Evolutionary conservation across 2,113 vertebrate genomes (phyloP), one percentile per base, ranked within the genome.

Genomic region (Oreochromis spilurus): DNA sequence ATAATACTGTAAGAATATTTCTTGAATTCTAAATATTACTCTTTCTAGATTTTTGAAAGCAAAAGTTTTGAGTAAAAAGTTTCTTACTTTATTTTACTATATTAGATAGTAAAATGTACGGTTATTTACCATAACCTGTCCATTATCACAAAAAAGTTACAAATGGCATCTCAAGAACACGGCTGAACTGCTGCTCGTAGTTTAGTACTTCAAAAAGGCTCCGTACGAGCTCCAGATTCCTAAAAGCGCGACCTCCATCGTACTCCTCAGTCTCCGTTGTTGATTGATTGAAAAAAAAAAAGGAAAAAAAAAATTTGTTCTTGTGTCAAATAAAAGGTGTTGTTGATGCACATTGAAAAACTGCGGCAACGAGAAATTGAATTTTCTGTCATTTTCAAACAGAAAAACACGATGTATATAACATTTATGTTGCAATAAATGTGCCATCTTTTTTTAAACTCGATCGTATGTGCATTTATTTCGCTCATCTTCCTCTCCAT

Each of bases 71-170:
- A 98, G 98, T 99, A 99, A 99, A 97, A 99, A 99, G 97, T 99
- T 99, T 99, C 98, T 99, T 99, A 99, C 98, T 99, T 99, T 99
- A 99, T 99, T 99, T 99, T 99, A 99, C 98, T 99, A 99, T 99
- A 97, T 99, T 99, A 99, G 98, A 98, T 99, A 99, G 99, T 98
- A 99, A 99, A 97, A 98, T 97, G 97, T 98, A 98, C 96, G 97
- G 98, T 99, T 98, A 98, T 98, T 97, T 98, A 97, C 98, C 97
- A 97, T 98, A 98, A 98, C 97, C 97, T 98, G 96, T 98, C 97
- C 96, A 97, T 98, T 98, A 97, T 97, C 97, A 97, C 97, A 96
- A 96, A 95, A 98, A 97, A 97, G 97, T 96, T 97, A 97, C 97
- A 96, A 89, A 97, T 97, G 97, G 96, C 97, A 97, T 98, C 97